Conservation (phyloP, 2,888 invertebrate genomes). For the Abrostola triplasia region DNA sequence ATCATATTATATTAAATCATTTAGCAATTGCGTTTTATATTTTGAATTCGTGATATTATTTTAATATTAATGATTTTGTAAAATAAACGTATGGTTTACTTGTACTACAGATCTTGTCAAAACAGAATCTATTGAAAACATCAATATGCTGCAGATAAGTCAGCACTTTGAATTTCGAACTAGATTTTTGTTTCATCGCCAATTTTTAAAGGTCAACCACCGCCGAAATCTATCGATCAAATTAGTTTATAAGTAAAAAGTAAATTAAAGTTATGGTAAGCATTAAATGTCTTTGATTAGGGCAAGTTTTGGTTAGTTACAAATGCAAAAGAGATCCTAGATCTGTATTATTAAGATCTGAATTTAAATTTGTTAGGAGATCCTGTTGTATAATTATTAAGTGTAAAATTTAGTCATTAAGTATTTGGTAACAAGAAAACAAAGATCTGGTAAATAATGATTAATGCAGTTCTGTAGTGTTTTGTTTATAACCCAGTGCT, state of each 20-base stretch:
- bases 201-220: not conserved
- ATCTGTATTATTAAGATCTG: conserved; percentile 20
- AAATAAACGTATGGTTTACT: too few relatives aligned
- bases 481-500: conserved; percentile 49
- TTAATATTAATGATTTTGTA: too few relatives aligned
- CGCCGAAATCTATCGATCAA: not conserved
- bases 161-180: not conserved
- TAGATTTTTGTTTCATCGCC: not conserved
- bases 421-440: conserved; percentile 17
- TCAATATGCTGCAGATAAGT: too few relatives aligned
- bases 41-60: too few relatives aligned
- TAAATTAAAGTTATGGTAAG: not conserved
- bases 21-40: too few relatives aligned
- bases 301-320: not conserved
- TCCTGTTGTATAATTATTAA: conserved; percentile 33
- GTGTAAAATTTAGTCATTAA: conserved; percentile 16
- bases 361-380: conserved; percentile 10
- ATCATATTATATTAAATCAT: too few relatives aligned
- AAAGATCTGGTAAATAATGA: conserved; percentile 44
- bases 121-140: too few relatives aligned
- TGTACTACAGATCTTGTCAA: too few relatives aligned
- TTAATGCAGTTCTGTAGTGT: conserved; percentile 29
- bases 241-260: not conserved
- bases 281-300: not conserved
- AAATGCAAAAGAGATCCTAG: conserved; percentile 4